These are phyloP conservation scores for Aquatica leii DNA, from an alignment of 2,888 invertebrate genomes.

Conservation along the genomic window DNA sequence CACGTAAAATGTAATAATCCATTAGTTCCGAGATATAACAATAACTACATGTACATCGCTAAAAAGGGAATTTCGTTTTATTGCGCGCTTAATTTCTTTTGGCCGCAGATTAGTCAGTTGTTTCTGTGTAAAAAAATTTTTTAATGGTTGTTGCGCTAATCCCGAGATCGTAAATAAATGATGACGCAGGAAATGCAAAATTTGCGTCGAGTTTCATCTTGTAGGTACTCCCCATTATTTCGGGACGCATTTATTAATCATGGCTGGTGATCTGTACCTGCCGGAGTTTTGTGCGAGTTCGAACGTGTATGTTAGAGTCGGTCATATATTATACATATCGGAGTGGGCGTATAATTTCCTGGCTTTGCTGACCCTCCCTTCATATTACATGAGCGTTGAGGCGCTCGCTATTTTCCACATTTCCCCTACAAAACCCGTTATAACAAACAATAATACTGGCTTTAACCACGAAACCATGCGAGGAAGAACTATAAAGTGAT, in stretches of 20 bases:
- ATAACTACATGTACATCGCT: too few species aligned
- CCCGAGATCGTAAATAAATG: too few species aligned
- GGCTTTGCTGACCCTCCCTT: conserved; percentile 48
- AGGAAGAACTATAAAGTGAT: conserved; percentile 53
- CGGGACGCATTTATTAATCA: conserved; percentile 30
- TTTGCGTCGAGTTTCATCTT: neutral
- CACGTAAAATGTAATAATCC: too few species aligned
- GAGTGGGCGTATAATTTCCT: conserved; percentile 44
- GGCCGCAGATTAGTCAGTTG: too few species aligned
- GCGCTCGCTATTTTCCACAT: conserved; percentile 40
- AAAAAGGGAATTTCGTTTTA: too few species aligned
- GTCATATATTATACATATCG: conserved; percentile 47
- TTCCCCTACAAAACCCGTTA: conserved; percentile 48
- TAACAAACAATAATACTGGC: conserved; percentile 51
- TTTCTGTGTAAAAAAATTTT: too few species aligned
- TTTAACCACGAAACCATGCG: conserved; percentile 48
- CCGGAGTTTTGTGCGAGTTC: conserved; percentile 39
- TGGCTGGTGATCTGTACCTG: conserved; percentile 37
- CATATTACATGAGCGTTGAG: conserved; percentile 46
- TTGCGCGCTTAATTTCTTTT: too few species aligned
- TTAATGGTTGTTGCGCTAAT: too few species aligned
- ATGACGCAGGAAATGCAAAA: neutral
- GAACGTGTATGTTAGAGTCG: conserved; percentile 34
- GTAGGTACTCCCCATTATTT: conserved; percentile 18
- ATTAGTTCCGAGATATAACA: too few species aligned